Evolutionary conservation across 2,888 invertebrate species (phyloP), one percentile per base, ranked within the genome.

Genomic region (Petrolisthes manimaculis): DNA sequence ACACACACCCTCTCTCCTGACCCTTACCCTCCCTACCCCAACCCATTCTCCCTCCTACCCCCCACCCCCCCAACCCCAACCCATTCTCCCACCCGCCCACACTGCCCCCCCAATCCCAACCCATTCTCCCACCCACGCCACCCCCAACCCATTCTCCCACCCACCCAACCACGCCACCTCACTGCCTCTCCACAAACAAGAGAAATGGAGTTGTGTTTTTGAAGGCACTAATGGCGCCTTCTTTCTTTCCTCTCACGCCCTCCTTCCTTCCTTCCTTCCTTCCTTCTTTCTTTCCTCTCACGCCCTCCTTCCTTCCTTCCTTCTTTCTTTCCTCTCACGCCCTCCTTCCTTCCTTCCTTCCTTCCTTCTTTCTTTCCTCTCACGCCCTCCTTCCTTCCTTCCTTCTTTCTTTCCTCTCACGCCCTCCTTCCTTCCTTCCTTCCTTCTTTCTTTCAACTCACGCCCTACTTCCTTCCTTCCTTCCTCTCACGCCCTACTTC

Each of bases 141-240:
- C 61, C 21, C 4, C 61, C 6, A 8, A 53, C 18, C 14, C 24
- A 5, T 18, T 24, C 81, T 77, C 5, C 37, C 18, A 5, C 77
- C 51, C 9, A 6, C 18, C 6, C 77, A 37, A 4, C 37, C 5
- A 5, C 37, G 4, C 37, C 37, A 8, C 77, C 77, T 24, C 9
- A 12, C 8, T 61, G 61, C 61, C 14, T 54, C 67, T 81, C 67
- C 67, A 81, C 67, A 81, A 81, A 81, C 81, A 81, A 67, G 81
- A 67, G 81, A 67, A 81, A 81, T 81, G 81, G 81, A 81, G 81
- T 37, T 51, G 67, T 81, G 81, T 81, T 81, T 81, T 81, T 37
- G 67, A 81, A 81, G 81, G 56, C 81, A 81, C 81, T 81, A 81
- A 81, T 81, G 81, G 81, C 56, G 51, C 51, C 77, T 6, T 5